phyloP scores from a whole-genome alignment of 2,113 vertebrate genomes.

The Vidua chalybeata region DNA sequence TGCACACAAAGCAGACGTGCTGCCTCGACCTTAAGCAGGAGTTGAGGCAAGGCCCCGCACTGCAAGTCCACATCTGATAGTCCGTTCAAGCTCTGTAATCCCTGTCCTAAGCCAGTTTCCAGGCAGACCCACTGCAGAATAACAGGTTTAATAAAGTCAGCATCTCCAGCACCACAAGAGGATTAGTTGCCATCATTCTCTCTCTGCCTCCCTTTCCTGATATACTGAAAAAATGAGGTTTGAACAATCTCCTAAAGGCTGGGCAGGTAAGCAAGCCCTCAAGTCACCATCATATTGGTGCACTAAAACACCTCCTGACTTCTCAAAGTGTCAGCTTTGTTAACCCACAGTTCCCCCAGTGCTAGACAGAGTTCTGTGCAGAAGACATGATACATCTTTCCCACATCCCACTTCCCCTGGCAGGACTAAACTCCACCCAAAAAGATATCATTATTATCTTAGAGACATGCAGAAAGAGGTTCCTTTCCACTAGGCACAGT shows the following conservation, averaged over 20 bases:
- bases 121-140: neutral
- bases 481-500: neutral
- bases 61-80: neutral
- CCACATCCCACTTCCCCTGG: neutral
- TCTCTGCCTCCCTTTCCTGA: neutral
- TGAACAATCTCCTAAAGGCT: neutral
- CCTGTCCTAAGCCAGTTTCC: neutral
- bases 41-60: neutral
- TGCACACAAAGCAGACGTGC: neutral
- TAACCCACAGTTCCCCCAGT: accelerated
- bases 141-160: neutral
- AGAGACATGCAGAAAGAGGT: neutral
- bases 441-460: neutral
- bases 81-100: neutral
- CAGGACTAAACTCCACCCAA: neutral
- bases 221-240: neutral
- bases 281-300: neutral
- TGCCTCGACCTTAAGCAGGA: neutral
- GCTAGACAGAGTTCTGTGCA: neutral
- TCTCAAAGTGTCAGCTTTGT: neutral
- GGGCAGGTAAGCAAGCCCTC: neutral
- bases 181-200: constrained; percentile 2
- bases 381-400: neutral
- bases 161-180: neutral
- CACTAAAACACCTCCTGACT: neutral